Evolutionary conservation across 2,797 vertebrate species (phyloP).

Genomic region (Glossophaga mutica): DNA sequence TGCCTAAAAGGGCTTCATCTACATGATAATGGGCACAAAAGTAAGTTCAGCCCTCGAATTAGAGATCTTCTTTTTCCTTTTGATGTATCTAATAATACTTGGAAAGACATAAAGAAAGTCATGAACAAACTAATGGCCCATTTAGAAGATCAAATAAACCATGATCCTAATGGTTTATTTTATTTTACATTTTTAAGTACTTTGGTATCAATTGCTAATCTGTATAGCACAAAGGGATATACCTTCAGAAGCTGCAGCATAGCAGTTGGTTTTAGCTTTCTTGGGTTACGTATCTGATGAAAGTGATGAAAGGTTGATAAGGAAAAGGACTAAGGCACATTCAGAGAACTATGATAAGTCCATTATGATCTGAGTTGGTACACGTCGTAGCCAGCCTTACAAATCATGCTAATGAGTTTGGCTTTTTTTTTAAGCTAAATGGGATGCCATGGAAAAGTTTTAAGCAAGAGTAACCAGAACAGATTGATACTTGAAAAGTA

Average conservation of each 20-base stretch:
- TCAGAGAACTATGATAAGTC: neutral
- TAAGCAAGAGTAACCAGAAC: neutral
- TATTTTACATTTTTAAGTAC: constrained; percentile 32
- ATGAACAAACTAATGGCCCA: constrained; percentile 42
- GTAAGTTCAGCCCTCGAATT: neutral
- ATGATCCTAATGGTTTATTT: constrained; percentile 22
- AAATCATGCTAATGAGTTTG: neutral
- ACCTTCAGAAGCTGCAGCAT: neutral
- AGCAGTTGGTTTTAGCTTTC: neutral
- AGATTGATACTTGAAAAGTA: neutral
- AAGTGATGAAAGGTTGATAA: neutral
- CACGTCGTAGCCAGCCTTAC: neutral
- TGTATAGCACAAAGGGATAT: neutral
- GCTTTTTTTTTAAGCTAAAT: neutral
- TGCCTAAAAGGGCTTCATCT: constrained; percentile 58
- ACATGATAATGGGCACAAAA: constrained; percentile 43
- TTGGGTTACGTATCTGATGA: neutral
- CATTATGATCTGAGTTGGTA: neutral
- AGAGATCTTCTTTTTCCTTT: neutral
- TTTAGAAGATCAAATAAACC: constrained; percentile 55
- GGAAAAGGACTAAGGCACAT: neutral
- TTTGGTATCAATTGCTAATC: constrained; percentile 28
- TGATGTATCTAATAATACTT: constrained; percentile 49
- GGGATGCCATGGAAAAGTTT: neutral
- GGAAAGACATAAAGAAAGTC: constrained; percentile 54